These are phyloP conservation scores for Gymnoscelis rufifasciata DNA, from an alignment of 2,888 invertebrate genomes.

Conservation along the genomic window DNA sequence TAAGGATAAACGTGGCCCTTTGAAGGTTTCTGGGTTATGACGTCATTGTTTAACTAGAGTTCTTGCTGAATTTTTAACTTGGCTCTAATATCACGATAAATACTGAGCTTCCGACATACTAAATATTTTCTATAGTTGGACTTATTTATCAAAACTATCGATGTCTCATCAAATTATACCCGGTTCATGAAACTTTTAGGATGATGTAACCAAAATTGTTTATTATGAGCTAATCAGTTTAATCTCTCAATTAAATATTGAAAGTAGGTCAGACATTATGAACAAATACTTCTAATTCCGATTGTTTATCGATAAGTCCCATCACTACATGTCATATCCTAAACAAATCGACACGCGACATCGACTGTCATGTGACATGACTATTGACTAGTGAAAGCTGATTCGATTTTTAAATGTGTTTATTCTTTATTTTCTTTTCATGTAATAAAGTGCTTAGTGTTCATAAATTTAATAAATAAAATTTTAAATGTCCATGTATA, in stretches of 20 bases:
- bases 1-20: slow-evolving; percentile 40
- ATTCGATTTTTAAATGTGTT: slow-evolving; percentile 9
- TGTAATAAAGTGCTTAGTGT: no score
- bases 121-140: no score
- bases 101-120: no score
- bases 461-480: no score
- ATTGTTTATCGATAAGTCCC: slow-evolving; percentile 38
- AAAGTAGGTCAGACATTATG: slow-evolving; percentile 15
- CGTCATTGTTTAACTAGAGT: slow-evolving; percentile 19
- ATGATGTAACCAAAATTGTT: neutral
- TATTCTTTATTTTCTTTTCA: neutral
- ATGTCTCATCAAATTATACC: no score
- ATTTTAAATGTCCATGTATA: no score
- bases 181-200: neutral
- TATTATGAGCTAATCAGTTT: no score
- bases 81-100: no score
- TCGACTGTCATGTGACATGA: slow-evolving; percentile 42
- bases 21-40: slow-evolving; percentile 20
- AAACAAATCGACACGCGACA: slow-evolving; percentile 36
- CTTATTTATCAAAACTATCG: no score
- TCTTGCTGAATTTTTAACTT: neutral
- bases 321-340: slow-evolving; percentile 41
- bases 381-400: slow-evolving; percentile 21
- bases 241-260: slow-evolving; percentile 12
- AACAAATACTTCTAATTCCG: slow-evolving; percentile 25